These are phyloP conservation scores for Pardalotus punctatus DNA, from an alignment of 2,113 vertebrate species.

Conservation along the genomic window DNA sequence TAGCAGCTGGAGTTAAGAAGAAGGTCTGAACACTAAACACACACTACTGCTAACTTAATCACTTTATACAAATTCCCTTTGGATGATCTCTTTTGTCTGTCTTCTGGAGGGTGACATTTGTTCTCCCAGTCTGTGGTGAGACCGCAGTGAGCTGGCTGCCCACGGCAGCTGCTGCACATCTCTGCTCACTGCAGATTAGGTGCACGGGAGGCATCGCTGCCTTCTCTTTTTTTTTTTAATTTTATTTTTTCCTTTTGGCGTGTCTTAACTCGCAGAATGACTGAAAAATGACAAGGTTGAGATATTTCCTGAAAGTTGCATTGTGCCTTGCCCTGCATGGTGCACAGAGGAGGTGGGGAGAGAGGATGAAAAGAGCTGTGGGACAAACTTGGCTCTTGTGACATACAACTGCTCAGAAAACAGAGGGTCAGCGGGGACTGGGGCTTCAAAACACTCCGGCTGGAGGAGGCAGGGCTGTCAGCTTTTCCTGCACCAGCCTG, in stretches of 20 bases:
- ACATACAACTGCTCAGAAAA: not conserved
- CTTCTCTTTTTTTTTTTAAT: not conserved
- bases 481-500: not conserved
- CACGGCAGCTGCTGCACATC: not conserved
- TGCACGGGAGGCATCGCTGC: not conserved
- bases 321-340: not conserved
- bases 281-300: not conserved
- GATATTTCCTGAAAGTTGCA: not conserved
- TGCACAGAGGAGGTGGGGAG: not conserved
- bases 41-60: not conserved
- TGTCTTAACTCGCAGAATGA: not conserved
- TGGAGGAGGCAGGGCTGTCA: not conserved
- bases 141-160: slow-evolving; percentile 10
- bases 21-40: not conserved
- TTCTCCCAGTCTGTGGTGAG: not conserved
- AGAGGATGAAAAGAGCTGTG: not conserved
- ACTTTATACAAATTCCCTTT: not conserved
- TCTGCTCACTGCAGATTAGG: not conserved
- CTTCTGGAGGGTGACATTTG: not conserved
- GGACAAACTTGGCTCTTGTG: not conserved
- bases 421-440: fast-evolving
- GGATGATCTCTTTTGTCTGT: not conserved
- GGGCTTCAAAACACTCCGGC: not conserved
- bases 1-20: not conserved
- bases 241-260: fast-evolving